A percentile compares a stretch with the other conserved stretches of the same genome.
Conservation (phyloP, 2,888 invertebrate genomes). For the Phyllotreta striolata region DNA sequence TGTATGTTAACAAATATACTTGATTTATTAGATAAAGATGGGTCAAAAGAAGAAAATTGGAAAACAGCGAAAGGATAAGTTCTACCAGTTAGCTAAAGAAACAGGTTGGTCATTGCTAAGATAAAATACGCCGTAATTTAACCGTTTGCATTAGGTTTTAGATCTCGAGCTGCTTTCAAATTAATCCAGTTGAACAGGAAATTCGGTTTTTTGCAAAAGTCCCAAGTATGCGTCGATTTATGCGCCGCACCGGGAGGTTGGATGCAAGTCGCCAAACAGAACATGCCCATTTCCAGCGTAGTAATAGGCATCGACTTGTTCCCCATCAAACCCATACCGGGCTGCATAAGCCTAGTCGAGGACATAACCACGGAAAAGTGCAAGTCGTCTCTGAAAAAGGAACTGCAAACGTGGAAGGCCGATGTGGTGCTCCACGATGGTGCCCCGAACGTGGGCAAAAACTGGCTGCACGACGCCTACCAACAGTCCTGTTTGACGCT, state of each 20-base stretch:
- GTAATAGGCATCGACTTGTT: constrained; percentile 96
- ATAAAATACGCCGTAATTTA: too few relatives aligned
- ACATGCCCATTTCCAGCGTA: constrained; percentile 96
- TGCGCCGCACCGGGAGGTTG: constrained; percentile 99
- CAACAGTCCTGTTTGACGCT: constrained; percentile 91
- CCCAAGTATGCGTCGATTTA: constrained; percentile 95
- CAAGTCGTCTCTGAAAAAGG: constrained; percentile 77
- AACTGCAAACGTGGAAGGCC: constrained; percentile 95
- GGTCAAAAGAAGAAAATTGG: constrained; percentile 96
- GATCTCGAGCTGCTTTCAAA: constrained; percentile 99
- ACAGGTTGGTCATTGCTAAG: constrained; percentile 72
- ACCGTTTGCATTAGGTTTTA: constrained; percentile 74
- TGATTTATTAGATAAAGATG: constrained; percentile 65
- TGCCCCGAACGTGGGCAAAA: constrained; percentile 96
- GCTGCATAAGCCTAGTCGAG: constrained; percentile 88
- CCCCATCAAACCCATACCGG: constrained; percentile 89
- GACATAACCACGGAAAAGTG: constrained; percentile 99
- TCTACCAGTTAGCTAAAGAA: constrained; percentile 98
- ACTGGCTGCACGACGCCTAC: constrained; percentile 98
- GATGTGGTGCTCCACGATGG: constrained; percentile 97
- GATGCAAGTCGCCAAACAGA: constrained; percentile 98
- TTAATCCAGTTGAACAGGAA: constrained; percentile 97
- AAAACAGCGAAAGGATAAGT: constrained; percentile 98
- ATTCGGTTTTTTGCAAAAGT: constrained; percentile 95
- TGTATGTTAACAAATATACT: too few relatives aligned